Conservation (phyloP, 2,797 vertebrate genomes). For the Phoxinus dragarum region DNA sequence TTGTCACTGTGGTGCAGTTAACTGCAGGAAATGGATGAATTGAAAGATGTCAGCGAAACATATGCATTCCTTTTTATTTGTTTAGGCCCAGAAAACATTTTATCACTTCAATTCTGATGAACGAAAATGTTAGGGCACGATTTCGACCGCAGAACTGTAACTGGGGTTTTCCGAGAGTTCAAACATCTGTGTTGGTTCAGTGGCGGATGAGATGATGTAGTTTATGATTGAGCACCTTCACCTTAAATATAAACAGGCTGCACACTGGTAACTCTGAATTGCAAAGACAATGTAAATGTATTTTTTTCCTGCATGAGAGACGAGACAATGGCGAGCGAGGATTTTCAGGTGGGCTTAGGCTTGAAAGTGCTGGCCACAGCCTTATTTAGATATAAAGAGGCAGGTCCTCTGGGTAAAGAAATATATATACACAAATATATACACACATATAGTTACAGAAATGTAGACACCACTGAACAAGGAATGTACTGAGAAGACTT, state of each 20-base stretch:
- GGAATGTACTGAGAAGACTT: slow-evolving; percentile 91
- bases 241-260: slow-evolving; percentile 34
- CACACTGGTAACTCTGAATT: slow-evolving; percentile 45
- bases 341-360: slow-evolving; percentile 64
- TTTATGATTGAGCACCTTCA: slow-evolving; percentile 32
- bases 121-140: slow-evolving; percentile 49
- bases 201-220: neutral
- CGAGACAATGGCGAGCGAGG: neutral
- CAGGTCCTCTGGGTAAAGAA: slow-evolving; percentile 89
- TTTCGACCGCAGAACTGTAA: slow-evolving; percentile 61
- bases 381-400: slow-evolving; percentile 86
- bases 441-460: slow-evolving; percentile 72
- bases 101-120: neutral
- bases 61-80: slow-evolving; percentile 76
- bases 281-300: slow-evolving; percentile 38
- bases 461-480: slow-evolving; percentile 95
- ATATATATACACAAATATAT: slow-evolving; percentile 56
- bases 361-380: slow-evolving; percentile 87
- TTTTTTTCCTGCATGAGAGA: slow-evolving; percentile 35
- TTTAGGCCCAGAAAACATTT: slow-evolving; percentile 31
- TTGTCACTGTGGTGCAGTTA: slow-evolving; percentile 97
- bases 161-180: neutral
- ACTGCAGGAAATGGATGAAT: slow-evolving; percentile 99
- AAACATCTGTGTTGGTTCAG: neutral
- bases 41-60: slow-evolving; percentile 61